Evolutionary conservation across 2,888 invertebrate genomes (phyloP), one percentile per base, ranked within the genome.

Genomic region (Deroplatys truncata): DNA sequence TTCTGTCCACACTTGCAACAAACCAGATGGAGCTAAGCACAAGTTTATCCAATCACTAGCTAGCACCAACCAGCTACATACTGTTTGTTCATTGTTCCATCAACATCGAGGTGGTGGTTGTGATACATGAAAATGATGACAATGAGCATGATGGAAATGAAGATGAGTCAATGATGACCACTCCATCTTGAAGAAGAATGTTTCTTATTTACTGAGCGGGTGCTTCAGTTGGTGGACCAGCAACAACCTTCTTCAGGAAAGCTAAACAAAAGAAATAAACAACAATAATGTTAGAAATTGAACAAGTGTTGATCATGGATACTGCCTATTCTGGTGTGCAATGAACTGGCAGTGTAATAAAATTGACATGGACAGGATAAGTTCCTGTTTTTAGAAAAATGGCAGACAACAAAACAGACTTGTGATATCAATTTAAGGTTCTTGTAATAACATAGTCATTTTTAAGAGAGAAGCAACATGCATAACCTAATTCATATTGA

Each of bases 231-330:
- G 88, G 84, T 85, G 90, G 94, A 88, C 94, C 94, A 91, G 93
- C 93, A 92, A 94, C 92, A 96, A 98, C 96, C 95, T 96, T 96
- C 95, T 96, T 96, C 94, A 98, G 96, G 96, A 98, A 98, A 94
- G 97, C 97, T 97, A 94, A 93, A 92, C 91, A 91, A 91, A 91
- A 91, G 89, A 91, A 84, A 82, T 56, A 28, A 31, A 82, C 28
- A 28, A 43, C 10, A 35, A 92, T 20, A 92, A 91, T 92, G 92
- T 91, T 92, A 93, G 93, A 93, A 91, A 93, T 93, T 92, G 92
- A 92, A 91, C 91, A 92, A 90, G 90, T 92, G 5, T 72, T 9
- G 16, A 20, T 72, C 16, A 20, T 25, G 3, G 20, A 20, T 72
- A 72, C 25, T 16, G 56, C 20, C 9, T 7, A 20, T 72, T 16